Evolutionary conservation across 2,797 vertebrate genomes (phyloP).

Genomic region (Anas acuta): DNA sequence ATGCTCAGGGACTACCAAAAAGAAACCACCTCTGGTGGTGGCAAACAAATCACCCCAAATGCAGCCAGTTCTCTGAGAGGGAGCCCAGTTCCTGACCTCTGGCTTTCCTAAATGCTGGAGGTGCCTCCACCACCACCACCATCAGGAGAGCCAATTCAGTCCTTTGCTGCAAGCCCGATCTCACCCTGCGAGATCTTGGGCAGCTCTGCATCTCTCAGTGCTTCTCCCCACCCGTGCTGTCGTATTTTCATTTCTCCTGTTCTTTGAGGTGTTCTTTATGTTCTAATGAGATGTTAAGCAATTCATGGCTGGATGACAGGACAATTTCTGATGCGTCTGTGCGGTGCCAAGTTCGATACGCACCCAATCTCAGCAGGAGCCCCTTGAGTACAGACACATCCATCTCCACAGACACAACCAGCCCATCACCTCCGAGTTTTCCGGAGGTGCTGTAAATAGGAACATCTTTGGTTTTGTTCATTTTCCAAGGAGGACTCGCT

Average conservation of each 20-base stretch:
- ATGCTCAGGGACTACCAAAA: not conserved
- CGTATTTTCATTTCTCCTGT: not conserved
- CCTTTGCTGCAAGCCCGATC: not conserved
- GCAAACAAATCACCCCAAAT: not conserved
- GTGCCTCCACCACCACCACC: not conserved
- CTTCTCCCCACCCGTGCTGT: not conserved
- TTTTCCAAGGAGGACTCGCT: not conserved
- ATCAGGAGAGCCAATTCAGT: not conserved
- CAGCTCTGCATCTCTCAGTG: not conserved
- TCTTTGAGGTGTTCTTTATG: not conserved
- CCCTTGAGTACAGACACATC: not conserved
- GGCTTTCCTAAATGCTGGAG: not conserved
- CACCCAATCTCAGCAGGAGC: not conserved
- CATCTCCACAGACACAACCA: not conserved
- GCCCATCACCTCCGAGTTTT: not conserved
- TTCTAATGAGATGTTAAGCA: not conserved
- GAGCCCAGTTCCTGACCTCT: not conserved
- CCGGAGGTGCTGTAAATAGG: not conserved
- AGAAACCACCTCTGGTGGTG: not conserved
- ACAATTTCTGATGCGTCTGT: not conserved
- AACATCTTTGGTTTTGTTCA: not conserved
- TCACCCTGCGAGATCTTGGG: not conserved
- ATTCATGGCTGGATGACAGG: not conserved
- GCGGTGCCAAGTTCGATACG: not conserved
- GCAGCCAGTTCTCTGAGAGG: not conserved